Percentiles rank a stretch among this genome's conserved stretches.
Evolutionary conservation across 1,140 invertebrate species (phyloP).

Genomic region (Hormaphis cornu): DNA sequence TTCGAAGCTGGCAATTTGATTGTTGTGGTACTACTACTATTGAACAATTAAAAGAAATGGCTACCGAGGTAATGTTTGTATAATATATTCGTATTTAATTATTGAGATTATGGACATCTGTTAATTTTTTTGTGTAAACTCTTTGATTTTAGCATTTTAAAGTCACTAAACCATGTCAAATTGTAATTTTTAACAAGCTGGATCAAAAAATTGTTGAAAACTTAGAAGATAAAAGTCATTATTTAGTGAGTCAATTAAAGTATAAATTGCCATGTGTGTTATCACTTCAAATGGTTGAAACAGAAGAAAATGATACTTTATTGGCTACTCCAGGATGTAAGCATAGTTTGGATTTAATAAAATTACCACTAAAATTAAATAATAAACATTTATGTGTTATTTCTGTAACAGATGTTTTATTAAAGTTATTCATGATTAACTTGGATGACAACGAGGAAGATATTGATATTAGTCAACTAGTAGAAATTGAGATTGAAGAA

Average conservation of each 20-base stretch:
- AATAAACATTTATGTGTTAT: not conserved
- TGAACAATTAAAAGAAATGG: slow-evolving; percentile 49
- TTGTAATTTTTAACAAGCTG: slow-evolving; percentile 11
- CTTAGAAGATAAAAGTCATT: not conserved
- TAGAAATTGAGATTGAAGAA: slow-evolving; percentile 23
- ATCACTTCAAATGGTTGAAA: not conserved
- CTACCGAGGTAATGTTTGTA: slow-evolving; percentile 45
- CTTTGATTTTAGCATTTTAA: slow-evolving; percentile 7
- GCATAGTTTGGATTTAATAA: not conserved
- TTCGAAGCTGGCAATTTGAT: slow-evolving; percentile 48
- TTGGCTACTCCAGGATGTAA: slow-evolving; percentile 9
- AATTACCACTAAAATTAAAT: not conserved
- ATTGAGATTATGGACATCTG: not conserved
- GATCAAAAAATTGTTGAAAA: slow-evolving; percentile 6
- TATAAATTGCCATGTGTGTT: not conserved
- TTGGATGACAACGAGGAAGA: slow-evolving; percentile 19
- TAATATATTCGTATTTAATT: not conserved
- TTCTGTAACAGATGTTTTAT: not conserved
- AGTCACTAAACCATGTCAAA: not conserved
- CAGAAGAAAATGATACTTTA: not conserved
- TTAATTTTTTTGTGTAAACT: not conserved
- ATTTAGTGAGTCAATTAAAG: not conserved
- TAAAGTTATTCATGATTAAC: slow-evolving; percentile 17
- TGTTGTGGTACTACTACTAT: slow-evolving; percentile 51
- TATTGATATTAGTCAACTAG: not conserved